These are phyloP conservation scores for Palythoa grandiflora DNA, from an alignment of 92 coral and sea anemone genomes.

Conservation along the genomic window DNA sequence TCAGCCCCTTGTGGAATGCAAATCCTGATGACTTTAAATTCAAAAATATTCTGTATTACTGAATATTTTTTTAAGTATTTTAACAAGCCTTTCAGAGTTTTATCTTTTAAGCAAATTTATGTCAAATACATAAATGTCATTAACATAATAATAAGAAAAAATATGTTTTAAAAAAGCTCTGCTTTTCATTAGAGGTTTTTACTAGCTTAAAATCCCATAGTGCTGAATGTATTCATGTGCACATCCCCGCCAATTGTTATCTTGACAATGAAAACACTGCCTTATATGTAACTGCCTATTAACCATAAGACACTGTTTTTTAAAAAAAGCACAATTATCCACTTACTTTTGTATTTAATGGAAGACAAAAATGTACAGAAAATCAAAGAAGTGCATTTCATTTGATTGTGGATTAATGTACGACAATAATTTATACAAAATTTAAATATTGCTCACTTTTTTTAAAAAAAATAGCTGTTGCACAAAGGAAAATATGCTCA, in stretches of 20 bases:
- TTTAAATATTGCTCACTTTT: neutral
- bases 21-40: neutral
- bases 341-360: neutral
- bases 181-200: neutral
- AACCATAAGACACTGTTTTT: neutral
- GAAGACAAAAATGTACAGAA: conserved; percentile 3
- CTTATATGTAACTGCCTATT: neutral
- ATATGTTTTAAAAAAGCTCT: neutral
- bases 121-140: conserved; percentile 3
- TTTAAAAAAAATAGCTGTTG: neutral
- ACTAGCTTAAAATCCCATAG: neutral
- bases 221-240: neutral
- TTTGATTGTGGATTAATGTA: neutral
- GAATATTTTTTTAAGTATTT: neutral
- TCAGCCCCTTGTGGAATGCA: neutral
- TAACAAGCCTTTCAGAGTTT: conserved; percentile 4
- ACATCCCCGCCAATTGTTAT: neutral
- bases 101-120: neutral
- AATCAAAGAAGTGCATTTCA: neutral
- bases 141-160: neutral
- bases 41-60: neutral
- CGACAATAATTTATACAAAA: neutral
- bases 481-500: neutral
- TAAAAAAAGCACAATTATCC: no score
- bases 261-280: neutral